Base-by-base conservation (phyloP, 2,113 vertebrate species). In the Gadus chalcogrammus region DNA sequence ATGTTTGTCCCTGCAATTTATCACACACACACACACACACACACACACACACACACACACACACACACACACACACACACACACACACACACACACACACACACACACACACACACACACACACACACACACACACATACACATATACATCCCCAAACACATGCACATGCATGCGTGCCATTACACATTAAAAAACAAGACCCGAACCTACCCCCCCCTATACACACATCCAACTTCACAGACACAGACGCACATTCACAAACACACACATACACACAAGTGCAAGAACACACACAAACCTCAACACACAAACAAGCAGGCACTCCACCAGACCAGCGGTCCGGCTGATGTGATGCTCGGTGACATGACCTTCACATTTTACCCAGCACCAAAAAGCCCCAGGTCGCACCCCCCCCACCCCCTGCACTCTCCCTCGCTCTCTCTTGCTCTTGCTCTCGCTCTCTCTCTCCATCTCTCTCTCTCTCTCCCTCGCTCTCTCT, bases 291-390 rank as follows among this genome's bases (percentile, higher is more conserved):
- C n/a, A 24, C 70, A 65, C 72, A 27, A 5, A 58, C 5, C 9
- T 22, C 12, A 2, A 58, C 16, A 31, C 53, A 35, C 22, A 59
- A 28, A 68, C 28, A 38, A 16, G 28, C 66, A 58, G 22, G 58
- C 52, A 27, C 63, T 52, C 74, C 22, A 79, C 77, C 80, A 75
- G 69, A 61, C 82, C 71, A 75, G 75, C 68, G 15, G 81, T 69
- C 76, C 81, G 69, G 79, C 85, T 88, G 86, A 90, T 88, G 77
- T 88, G 86, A 90, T 89, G 81, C 85, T 85, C 73, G 77, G 81
- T 68, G 87, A 90, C 88, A 67, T 88, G 87, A 89, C 87, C 87
- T 88, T 90, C 83, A 82, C 80, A 20, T 89, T 77, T 71, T 74
- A 61, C 71, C 78, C 81, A 58, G 79, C 77, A 38, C 79, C 72